These are phyloP conservation scores for Irena cyanogastra DNA, from an alignment of 2,113 vertebrate species.

Conservation along the genomic window DNA sequence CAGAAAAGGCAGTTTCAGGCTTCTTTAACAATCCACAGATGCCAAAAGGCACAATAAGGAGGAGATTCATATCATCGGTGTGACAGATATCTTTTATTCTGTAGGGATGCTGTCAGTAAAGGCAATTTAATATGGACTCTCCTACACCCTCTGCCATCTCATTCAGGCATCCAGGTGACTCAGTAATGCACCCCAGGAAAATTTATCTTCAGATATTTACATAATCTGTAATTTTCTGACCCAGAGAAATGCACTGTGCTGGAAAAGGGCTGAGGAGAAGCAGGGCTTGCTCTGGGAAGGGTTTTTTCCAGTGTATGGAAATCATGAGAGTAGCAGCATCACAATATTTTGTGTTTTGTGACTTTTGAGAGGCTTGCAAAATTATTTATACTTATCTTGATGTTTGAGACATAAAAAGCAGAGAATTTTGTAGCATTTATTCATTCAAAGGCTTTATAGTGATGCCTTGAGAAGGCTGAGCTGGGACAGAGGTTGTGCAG, in stretches of 20 bases:
- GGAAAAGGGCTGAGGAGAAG: background rate
- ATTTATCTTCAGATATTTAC: background rate
- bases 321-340: background rate
- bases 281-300: background rate
- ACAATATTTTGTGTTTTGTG: background rate
- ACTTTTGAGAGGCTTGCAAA: background rate
- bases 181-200: conserved; percentile 18
- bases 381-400: background rate
- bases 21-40: conserved; percentile 34
- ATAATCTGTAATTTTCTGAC: background rate
- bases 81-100: conserved; percentile 32
- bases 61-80: background rate
- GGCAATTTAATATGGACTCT: conserved; percentile 13
- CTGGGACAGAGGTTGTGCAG: too few species aligned
- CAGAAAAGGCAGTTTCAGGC: conserved; percentile 49
- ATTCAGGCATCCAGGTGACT: background rate
- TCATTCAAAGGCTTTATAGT: background rate
- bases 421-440: background rate
- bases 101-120: conserved; percentile 14
- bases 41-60: conserved; percentile 60
- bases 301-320: background rate
- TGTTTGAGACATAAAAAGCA: background rate
- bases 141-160: background rate
- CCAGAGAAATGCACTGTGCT: background rate
- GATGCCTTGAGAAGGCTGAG: background rate